phyloP scores from a whole-genome alignment of 2,888 invertebrate genomes.

The Sphecodes monilicornis region DNA sequence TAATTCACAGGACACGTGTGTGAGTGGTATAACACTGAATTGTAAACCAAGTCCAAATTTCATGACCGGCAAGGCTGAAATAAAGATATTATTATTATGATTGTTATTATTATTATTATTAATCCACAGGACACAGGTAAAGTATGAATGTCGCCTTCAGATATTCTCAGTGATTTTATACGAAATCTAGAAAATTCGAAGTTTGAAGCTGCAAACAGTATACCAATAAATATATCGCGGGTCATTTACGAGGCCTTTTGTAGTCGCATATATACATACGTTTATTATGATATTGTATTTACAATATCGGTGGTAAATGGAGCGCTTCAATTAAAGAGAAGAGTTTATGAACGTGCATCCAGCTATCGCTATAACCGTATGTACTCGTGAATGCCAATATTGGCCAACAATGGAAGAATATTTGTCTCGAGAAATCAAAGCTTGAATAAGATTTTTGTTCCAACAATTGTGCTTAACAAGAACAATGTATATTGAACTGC shows the following conservation, averaged over 20 bases:
- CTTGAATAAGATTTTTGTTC: neutral
- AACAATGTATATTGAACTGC: neutral
- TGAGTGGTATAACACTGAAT: too few species aligned
- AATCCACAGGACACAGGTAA: neutral
- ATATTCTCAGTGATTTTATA: neutral
- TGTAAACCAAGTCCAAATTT: too few species aligned
- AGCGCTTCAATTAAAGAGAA: conserved; percentile 13
- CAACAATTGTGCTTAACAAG: neutral
- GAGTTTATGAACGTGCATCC: neutral
- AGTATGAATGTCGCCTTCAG: neutral
- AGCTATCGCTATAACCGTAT: neutral
- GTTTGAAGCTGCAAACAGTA: conserved; percentile 8
- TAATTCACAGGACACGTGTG: neutral
- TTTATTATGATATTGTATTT: neutral
- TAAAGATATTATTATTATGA: too few species aligned
- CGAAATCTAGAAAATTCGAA: neutral
- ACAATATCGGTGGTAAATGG: conserved; percentile 9
- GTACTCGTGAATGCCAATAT: neutral
- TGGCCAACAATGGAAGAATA: neutral
- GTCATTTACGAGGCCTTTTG: conserved; percentile 1
- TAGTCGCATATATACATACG: neutral
- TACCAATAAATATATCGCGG: neutral
- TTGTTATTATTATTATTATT: too few species aligned
- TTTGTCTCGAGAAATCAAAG: neutral
- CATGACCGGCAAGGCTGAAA: too few species aligned